A percentile compares a stretch with the other conserved stretches of the same genome.
Evolutionary conservation across 2,888 invertebrate genomes (phyloP).

Genomic region (Choreutis nemorana): DNA sequence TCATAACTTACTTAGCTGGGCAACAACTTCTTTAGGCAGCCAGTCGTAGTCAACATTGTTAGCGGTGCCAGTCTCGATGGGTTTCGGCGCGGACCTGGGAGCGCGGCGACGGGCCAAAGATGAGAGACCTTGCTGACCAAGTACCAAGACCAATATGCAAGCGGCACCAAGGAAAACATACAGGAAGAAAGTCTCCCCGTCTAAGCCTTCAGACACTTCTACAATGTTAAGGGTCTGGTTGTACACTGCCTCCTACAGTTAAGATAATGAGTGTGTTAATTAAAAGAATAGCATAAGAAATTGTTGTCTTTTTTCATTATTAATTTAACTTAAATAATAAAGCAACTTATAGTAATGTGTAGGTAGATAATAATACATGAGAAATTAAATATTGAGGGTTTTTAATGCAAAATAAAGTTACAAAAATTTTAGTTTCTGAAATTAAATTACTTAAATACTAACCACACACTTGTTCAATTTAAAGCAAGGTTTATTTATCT

Average conservation of each 20-base stretch:
- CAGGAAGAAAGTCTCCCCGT: constrained; percentile 98
- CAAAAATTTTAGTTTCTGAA: too few species aligned
- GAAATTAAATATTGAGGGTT: too few species aligned
- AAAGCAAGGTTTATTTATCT: too few species aligned
- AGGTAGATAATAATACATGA: too few species aligned
- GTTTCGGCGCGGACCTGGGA: constrained; percentile 61
- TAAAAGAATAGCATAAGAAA: constrained; percentile 1
- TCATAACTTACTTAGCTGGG: constrained; percentile 85
- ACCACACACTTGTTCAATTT: too few species aligned
- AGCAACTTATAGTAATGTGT: too few species aligned
- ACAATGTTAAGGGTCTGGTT: constrained; percentile 97
- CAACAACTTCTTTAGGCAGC: constrained; percentile 92
- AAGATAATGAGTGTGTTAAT: constrained; percentile 3
- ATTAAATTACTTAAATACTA: too few species aligned
- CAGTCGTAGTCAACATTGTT: constrained; percentile 98
- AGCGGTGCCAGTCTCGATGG: constrained; percentile 90
- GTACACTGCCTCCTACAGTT: constrained; percentile 89
- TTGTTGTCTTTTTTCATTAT: too few species aligned
- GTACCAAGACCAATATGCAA: constrained; percentile 84
- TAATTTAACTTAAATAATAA: not conserved
- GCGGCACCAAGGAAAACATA: constrained; percentile 94
- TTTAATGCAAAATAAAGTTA: too few species aligned
- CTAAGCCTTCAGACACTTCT: constrained; percentile 96
- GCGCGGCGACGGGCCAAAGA: constrained; percentile 82
- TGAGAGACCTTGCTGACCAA: constrained; percentile 87